Evolutionary conservation across 2,888 invertebrate species (phyloP), one percentile per base, ranked within the genome.

Genomic region (Tryphoninae sp.): DNA sequence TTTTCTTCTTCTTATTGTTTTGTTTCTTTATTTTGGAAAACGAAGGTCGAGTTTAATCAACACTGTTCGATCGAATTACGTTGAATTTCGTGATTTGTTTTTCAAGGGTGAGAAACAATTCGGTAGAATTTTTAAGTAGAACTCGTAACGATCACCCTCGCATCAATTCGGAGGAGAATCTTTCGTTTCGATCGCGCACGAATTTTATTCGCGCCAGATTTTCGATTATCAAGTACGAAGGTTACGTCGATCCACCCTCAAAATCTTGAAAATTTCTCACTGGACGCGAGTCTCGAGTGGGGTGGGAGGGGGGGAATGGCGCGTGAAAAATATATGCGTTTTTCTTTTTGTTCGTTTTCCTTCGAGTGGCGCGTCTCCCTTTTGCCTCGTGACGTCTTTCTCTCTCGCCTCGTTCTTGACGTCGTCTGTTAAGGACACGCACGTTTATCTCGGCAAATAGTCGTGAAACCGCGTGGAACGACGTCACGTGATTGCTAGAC

Each of bases 391-490:
- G 51, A 23, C 49, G 71, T 61, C 62, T 62, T 62, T 42, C 33
- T 64, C 62, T 23, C 45, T 26, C 51, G n/a, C 19, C 26, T 51
- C 58, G 7, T 64, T 64, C 22, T 64, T 45, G 22, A n/a, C 19
- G 55, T 65, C 26, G 49, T 65, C 49, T 23, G 11, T 67, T 53
- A 3, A 61, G 51, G 61, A 59, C 78, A 53, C 64, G 74, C 64
- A 64, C n/a, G 55, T 58, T 80, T 75, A 62, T 73, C 78, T 78
- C 53, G 73, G 26, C 49, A 58, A 55, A 59, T 13, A 26, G 58
- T 72, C 75, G 64, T 62, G 80, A 82, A 83, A 84, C 83, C 68
- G 80, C 81, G 83, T 82, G 73, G 79, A 73, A 78, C 82, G 73
- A 79, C 42, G 68, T 77, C 73, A 80, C 75, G 78, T 77, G 82